Evolutionary conservation across 2,113 vertebrate genomes (phyloP), one percentile per base, ranked within the genome.

Genomic region (Eptesicus fuscus): DNA sequence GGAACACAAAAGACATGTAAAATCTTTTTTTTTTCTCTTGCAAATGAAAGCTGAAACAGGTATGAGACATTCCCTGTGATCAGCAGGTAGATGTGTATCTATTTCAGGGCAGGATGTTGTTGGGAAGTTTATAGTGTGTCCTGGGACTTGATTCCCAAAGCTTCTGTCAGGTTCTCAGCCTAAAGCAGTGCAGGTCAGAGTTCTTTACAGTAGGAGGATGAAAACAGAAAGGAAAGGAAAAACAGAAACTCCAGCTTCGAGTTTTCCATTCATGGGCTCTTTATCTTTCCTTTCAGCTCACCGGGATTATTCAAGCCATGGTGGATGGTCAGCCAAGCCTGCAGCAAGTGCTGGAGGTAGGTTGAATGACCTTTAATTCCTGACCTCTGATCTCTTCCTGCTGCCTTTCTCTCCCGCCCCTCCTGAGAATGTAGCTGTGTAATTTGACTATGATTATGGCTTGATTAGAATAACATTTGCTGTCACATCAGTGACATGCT

Each of bases 241-340:
- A 61, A 28, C 25, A 28, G 59, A 28, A 61, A 61, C 59, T 51
- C 22, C 16, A 77, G 20, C 65, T 76, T 88, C n/a, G 86, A 77
- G 44, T 70, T 87, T 91, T 85, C 84, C 12, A 83, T 53, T 94
- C 86, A 96, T 71, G 91, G 82, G 96, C 96, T 96, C 4, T 97
- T 96, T 98, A 92, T 98, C 88, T 97, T 97, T 98, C 80, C 13
- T 98, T 98, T 97, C 97, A 99, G 98, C 98, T 99, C 96, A 99
- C 98, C 44, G 99, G 99, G 96, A 98, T 99, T 97, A 99, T 99
- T 98, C 98, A 99, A 98, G 98, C 98, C 96, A 99, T 99, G 98
- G 99, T 99, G 97, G 99, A 99, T 98, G 98, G 98, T 70, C 98
- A 99, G 96, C 98, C 98, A 0, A 99, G 98, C 97, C 98, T 99